Evolutionary conservation across 2,797 vertebrate genomes (phyloP).

Genomic region (Hipposideros larvatus): DNA sequence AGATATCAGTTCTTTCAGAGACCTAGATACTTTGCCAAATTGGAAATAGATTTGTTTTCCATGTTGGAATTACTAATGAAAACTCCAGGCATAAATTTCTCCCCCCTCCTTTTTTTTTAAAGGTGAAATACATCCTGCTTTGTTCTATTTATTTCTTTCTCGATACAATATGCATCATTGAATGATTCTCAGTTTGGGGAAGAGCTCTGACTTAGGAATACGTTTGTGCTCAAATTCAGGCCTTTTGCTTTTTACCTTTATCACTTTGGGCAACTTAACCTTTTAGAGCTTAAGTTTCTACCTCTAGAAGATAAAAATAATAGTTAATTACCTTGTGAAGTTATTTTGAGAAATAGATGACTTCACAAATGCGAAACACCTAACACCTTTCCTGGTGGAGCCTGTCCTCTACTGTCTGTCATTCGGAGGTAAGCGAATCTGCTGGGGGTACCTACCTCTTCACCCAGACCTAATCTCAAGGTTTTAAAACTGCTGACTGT

Average conservation of each 20-base stretch:
- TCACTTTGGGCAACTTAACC: background rate
- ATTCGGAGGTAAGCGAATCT: background rate
- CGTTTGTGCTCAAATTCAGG: background rate
- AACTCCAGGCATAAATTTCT: slow-evolving; percentile 43
- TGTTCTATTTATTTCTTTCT: slow-evolving; percentile 25
- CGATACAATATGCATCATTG: background rate
- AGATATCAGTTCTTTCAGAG: slow-evolving; percentile 32
- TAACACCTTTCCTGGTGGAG: background rate
- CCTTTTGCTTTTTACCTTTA: slow-evolving; percentile 3
- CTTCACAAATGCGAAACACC: background rate
- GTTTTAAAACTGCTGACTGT: background rate
- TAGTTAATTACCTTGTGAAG: background rate
- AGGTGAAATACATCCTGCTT: slow-evolving; percentile 29
- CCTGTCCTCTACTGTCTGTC: background rate
- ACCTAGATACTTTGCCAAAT: slow-evolving; percentile 56
- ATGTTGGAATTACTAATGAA: slow-evolving; percentile 53
- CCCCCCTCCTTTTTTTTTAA: background rate
- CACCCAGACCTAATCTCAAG: background rate
- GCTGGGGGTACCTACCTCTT: background rate
- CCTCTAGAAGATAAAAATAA: background rate
- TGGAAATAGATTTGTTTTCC: slow-evolving; percentile 70
- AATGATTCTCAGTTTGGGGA: background rate
- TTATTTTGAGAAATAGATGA: background rate
- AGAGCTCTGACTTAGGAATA: background rate
- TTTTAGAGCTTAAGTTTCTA: background rate